Base-by-base conservation (phyloP, 2,888 invertebrate species). In the Eutolmus rufibarbis region DNA sequence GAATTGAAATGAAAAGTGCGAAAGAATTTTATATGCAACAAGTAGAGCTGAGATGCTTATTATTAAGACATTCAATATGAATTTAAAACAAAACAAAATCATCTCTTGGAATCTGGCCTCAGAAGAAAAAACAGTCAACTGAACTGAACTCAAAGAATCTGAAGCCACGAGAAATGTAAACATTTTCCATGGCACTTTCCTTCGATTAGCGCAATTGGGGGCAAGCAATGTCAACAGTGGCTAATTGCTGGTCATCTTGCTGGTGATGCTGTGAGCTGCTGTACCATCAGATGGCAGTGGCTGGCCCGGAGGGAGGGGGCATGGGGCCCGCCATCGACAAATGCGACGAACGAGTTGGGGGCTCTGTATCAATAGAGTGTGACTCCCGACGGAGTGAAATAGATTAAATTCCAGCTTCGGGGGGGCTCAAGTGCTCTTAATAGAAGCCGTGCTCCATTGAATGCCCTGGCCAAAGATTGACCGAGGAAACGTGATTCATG, bases 161-260 rank as follows among this genome's bases (percentile, higher is more conserved):
- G 19, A 19, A 66, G 66, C 66, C 12, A 66, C 23, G 12, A 66
- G 28, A 66, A 28, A 66, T 66, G 66, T 19, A 66, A 66, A 66
- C 76, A 76, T 76, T 37, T 66, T 51, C 82, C 57, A n/a, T 56
- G 66, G n/a, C 82, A 81, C 66, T 57, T 82, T 34, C 57, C 51
- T 82, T 82, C 74, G 85, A 85, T 85, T 85, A 46, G 85, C 74
- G 31, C 85, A 85, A 85, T 85, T 74, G 85, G 37, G 85, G 85
- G 74, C 85, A 85, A 85, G 34, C 74, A 74, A 85, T 43, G 85
- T 85, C 85, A 85, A 85, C 74, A 74, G 46, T 19, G 19, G 43
- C 57, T 85, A 85, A 85, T 85, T 85, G 66, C 7, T 74, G 16
- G 31, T 43, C 74, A 28, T 43, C 23, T 43, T 66, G 46, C 40